Evolutionary conservation across 2,797 vertebrate genomes (phyloP).

Genomic region (Scomberomorus guttatus): DNA sequence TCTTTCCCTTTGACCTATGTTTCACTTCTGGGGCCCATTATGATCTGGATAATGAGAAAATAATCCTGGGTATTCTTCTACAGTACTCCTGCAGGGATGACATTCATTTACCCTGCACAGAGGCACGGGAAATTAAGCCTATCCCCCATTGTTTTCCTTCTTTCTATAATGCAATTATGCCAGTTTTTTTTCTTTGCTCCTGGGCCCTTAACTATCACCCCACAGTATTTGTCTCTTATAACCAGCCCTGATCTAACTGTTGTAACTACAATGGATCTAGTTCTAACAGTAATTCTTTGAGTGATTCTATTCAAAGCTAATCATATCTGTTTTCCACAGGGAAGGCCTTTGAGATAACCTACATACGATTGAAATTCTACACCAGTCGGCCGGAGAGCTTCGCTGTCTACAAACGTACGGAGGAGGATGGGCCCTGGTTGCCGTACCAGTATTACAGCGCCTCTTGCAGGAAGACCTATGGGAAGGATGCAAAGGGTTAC

Average conservation of each 20-base stretch:
- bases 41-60: slow-evolving; percentile 69
- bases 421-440: slow-evolving; percentile 84
- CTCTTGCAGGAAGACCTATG: slow-evolving; percentile 90
- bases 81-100: slow-evolving; percentile 57
- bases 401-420: slow-evolving; percentile 92
- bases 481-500: slow-evolving; percentile 77
- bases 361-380: slow-evolving; percentile 94
- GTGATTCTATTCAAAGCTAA: slow-evolving; percentile 47
- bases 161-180: slow-evolving; percentile 67
- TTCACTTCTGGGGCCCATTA: slow-evolving; percentile 58
- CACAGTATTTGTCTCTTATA: slow-evolving; percentile 51
- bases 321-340: slow-evolving; percentile 82
- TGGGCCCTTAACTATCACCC: slow-evolving; percentile 53
- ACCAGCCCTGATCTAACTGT: slow-evolving; percentile 31
- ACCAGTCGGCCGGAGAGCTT: slow-evolving; percentile 97
- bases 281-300: slow-evolving; percentile 36
- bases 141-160: slow-evolving; percentile 63
- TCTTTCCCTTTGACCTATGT: slow-evolving; percentile 60
- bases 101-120: slow-evolving; percentile 64
- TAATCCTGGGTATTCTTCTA: slow-evolving; percentile 64
- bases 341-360: slow-evolving; percentile 96
- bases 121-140: slow-evolving; percentile 67
- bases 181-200: slow-evolving; percentile 33
- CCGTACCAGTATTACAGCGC: slow-evolving; percentile 97
- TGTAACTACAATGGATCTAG: slow-evolving; percentile 33